Evolutionary conservation across 2,113 vertebrate genomes (phyloP), one percentile per base, ranked within the genome.

Genomic region (Tonatia bakeri): DNA sequence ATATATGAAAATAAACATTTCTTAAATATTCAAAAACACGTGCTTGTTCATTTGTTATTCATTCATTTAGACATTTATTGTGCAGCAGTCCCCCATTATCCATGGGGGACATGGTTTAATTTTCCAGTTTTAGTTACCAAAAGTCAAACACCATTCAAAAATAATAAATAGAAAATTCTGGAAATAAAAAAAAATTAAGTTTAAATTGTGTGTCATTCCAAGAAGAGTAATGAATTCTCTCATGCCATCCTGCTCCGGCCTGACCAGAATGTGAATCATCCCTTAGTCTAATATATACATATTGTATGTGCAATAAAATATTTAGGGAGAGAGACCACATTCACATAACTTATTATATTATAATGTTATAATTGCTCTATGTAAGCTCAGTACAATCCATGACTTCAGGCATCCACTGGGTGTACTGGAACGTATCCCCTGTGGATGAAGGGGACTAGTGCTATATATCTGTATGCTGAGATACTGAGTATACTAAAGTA

Each of bases 1-100:
- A 90, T 80, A 91, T 61, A 72, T 1, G 14, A 65, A 95, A 97
- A 96, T 97, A 97, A 97, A 94, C 26, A 40, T 54, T 50, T 95
- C 83, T 90, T 96, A 93, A 95, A 45, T 95, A 59, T 36, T 93
- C 24, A 94, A 13, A 64, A 84, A 94, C 84, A 69, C 22, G 56
- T 83, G 33, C 13, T n/a, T 61, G 20, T 45, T 92, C 56, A 61
- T 31, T 95, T 45, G 43, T 81, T 92, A 75, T 36, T 56, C 67
- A 82, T 45, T 54, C 56, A 87, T 65, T 75, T 75, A 81, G 77
- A 56, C 20, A 67, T 73, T 7, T 80, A 3, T 33, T 80, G 33
- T 81, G 28, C 28, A 75, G 40, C 45, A 75, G 72, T 75, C 72
- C 40, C 24, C 14, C 20, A 61, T 61, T 61, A 31, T 31, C 59